Percentiles rank a stretch among this genome's conserved stretches.
Evolutionary conservation across 2,113 vertebrate genomes (phyloP).

Genomic region (Callipepla californica): DNA sequence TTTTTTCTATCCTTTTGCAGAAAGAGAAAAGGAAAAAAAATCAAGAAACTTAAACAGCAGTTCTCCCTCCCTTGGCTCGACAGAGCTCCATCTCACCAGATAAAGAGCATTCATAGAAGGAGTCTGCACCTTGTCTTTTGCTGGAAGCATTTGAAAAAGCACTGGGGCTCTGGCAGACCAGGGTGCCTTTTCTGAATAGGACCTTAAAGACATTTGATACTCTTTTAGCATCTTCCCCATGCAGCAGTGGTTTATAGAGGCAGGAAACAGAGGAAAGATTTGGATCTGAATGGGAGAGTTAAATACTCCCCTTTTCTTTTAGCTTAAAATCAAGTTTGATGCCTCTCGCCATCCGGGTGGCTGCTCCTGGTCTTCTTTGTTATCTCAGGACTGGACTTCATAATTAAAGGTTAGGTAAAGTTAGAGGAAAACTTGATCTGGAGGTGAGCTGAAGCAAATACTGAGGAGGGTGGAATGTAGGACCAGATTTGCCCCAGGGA

Average conservation of each 20-base stretch:
- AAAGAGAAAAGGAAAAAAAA: background rate
- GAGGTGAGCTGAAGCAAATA: background rate
- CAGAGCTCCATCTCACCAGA: slow-evolving; percentile 21
- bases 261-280: slow-evolving; percentile 1
- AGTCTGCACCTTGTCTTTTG: background rate
- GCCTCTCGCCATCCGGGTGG: background rate
- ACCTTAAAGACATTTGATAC: slow-evolving; percentile 48
- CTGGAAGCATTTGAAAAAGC: slow-evolving; percentile 37
- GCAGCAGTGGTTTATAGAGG: background rate
- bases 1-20: background rate
- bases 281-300: background rate
- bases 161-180: slow-evolving; percentile 23
- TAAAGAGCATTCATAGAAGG: background rate
- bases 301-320: slow-evolving; percentile 36
- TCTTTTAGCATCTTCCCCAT: background rate
- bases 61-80: background rate
- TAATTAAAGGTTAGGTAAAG: background rate
- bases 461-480: background rate
- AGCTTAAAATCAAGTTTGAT: slow-evolving; percentile 11
- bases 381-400: background rate
- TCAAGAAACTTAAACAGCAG: background rate
- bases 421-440: background rate
- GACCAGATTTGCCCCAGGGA: background rate
- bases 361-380: slow-evolving; percentile 9
- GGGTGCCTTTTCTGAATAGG: slow-evolving; percentile 5